Evolutionary conservation across 2,797 vertebrate species (phyloP), one percentile per base, ranked within the genome.

Genomic region (Lophotriccus pileatus): DNA sequence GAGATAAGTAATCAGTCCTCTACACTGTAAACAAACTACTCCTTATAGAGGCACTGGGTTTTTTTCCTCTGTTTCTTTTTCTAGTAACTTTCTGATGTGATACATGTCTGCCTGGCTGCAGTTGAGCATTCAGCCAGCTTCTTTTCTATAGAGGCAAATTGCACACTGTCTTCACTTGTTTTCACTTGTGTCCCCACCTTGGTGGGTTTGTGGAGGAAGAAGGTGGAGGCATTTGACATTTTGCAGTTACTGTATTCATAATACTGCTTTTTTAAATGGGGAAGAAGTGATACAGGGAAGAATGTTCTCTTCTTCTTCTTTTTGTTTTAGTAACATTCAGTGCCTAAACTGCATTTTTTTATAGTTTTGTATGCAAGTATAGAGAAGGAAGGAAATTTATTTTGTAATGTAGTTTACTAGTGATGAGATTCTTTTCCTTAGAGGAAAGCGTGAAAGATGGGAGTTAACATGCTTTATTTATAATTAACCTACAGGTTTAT

Each of bases 381-480:
- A 37, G 10, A 52, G 32, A 47, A 69, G 16, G 46, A 17, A 84
- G 37, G n/a, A 43, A 78, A 72, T 78, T 24, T 69, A 52, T 62
- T 84, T 92, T 12, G 14, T 56, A 10, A 3, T 22, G 24, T 56
- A 85, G 77, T 84, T 94, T 87, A 41, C 20, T 80, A 43, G 30
- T 41, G 32, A 56, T 83, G 9, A 81, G 50, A 28, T 84, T n/a
- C n/a, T 76, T 92, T 89, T 75, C 59, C 53, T 60, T 77, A 87
- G 82, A 90, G 76, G n/a, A 62, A 91, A 55, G 49, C 74, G 24
- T 94, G 74, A 90, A 95, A 94, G 68, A 79, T 32, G 21, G 55
- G 36, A 72, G 18, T 87, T 93, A 95, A 75, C 10, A 17, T 85
- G 46, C 83, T 85, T 95, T 76, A 92, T 90, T 93, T 95, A 46